Evolutionary conservation across 2,113 vertebrate species (phyloP).

Genomic region (Corythaeola cristata): DNA sequence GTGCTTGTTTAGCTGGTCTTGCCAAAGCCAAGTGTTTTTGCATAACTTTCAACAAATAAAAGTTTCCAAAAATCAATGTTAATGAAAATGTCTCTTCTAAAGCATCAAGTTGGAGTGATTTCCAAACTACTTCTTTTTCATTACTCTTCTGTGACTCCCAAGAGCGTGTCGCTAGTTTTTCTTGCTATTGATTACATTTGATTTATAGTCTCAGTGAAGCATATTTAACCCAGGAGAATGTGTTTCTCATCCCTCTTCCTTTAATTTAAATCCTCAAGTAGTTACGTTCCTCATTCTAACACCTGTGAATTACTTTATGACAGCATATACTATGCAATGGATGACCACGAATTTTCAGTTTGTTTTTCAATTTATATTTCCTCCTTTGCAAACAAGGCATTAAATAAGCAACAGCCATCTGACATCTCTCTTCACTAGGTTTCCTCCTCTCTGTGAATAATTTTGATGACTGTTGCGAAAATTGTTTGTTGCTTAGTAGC

Average conservation of each 20-base stretch:
- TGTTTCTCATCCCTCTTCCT: not conserved
- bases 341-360: not conserved
- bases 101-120: not conserved
- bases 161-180: not conserved
- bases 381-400: not conserved
- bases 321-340: not conserved
- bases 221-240: not conserved
- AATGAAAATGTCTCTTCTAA: not conserved
- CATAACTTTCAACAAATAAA: not conserved
- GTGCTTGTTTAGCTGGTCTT: not conserved
- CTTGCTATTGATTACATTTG: conserved; percentile 2
- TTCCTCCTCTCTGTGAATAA: not conserved
- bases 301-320: not conserved
- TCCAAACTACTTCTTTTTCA: not conserved
- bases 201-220: not conserved
- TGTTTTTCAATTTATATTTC: not conserved
- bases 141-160: not conserved
- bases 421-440: not conserved
- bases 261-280: not conserved
- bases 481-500: not conserved
- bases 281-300: not conserved
- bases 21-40: not conserved
- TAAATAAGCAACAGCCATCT: not conserved
- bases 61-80: not conserved
- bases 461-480: not conserved